Evolutionary conservation across 2,797 vertebrate genomes (phyloP), one percentile per base, ranked within the genome.

Genomic region (Myoxocephalus aenaeus): DNA sequence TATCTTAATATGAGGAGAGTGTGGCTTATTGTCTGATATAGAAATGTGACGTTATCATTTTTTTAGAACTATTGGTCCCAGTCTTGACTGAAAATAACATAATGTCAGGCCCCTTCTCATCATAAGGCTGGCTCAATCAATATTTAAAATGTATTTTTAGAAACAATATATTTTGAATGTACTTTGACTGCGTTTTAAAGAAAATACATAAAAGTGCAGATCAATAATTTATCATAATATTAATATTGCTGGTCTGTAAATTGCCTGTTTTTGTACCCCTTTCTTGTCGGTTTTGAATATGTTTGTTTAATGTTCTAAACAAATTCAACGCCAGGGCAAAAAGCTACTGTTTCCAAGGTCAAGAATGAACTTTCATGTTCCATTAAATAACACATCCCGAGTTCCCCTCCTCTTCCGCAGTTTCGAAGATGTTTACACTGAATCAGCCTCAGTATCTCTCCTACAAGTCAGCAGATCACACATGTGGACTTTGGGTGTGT

Each of bases 401-500:
- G 17, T 72, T 51, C n/a, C 46, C 63, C 51, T 59, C 27, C 27
- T 36, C 42, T 48, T 34, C 42, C 51, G 74, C 54, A 27, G 48
- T 64, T 63, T 53, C 20, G 25, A 20, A 34, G 3, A 42, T 25
- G 22, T 38, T 2, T 38, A 27, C 15, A 22, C 2, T 64, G 50
- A 73, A 65, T 74, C 65, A 44, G 10, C 40, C 11, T 13, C 66
- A 38, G 22, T 53, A 34, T 75, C 53, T 78, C 53, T 62, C 46
- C 44, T 12, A 2, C 36, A 50, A 25, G 53, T 25, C 42, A 59
- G 54, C 64, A 77, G 48, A 61, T 59, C 70, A 73, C 48, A 63
- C 58, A 15, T 65, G 77, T 56, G 67, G 20, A 75, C 70, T 40
- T 15, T 3, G 29, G 53, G 58, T 50, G 14, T 81, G 53, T 78